These are phyloP conservation scores for Drosophila pseudotakahashii DNA, from an alignment of 2,888 invertebrate species.

Conservation along the genomic window DNA sequence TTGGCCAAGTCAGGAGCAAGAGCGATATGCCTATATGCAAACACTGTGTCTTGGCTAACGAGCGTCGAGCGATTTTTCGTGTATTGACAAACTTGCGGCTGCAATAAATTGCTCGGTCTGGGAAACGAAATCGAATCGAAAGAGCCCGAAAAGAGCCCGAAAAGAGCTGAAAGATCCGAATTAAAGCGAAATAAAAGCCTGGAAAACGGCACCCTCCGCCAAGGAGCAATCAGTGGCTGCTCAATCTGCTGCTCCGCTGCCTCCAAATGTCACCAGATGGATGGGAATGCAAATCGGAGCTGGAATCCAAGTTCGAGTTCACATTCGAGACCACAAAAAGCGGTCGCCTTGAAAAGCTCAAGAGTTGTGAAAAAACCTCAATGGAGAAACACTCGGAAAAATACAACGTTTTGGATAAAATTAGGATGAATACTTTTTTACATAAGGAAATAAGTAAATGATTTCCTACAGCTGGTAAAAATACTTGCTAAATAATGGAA, in stretches of 20 bases:
- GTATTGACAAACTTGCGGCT: slow-evolving; percentile 50
- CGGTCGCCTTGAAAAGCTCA: slow-evolving; percentile 56
- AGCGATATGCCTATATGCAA: slow-evolving; percentile 53
- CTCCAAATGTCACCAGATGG: slow-evolving; percentile 32
- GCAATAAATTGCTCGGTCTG: slow-evolving; percentile 44
- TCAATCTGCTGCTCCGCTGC: slow-evolving; percentile 14
- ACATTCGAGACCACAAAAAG: slow-evolving; percentile 21
- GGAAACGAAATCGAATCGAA: slow-evolving; percentile 34
- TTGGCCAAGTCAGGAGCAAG: slow-evolving; percentile 15
- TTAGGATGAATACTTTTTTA: too few species aligned
- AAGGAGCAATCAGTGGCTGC: slow-evolving; percentile 25
- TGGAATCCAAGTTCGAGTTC: slow-evolving; percentile 45
- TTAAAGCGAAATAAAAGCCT: slow-evolving; percentile 8
- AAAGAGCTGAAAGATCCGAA: slow-evolving; percentile 14
- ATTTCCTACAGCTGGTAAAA: too few species aligned
- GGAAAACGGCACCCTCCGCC: slow-evolving; percentile 23
- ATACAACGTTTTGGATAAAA: background rate
- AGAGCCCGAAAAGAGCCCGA: slow-evolving; percentile 19
- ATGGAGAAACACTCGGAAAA: background rate
- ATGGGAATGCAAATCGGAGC: slow-evolving; percentile 49
- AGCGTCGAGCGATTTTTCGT: slow-evolving; percentile 43
- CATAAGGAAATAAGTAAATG: too few species aligned
- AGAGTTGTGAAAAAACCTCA: too few species aligned
- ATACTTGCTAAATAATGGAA: too few species aligned
- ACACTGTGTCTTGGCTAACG: slow-evolving; percentile 54